A percentile compares a stretch with the other conserved stretches of the same genome.
Conservation (phyloP, 2,888 invertebrate species). For the Odontocerum albicorne region DNA sequence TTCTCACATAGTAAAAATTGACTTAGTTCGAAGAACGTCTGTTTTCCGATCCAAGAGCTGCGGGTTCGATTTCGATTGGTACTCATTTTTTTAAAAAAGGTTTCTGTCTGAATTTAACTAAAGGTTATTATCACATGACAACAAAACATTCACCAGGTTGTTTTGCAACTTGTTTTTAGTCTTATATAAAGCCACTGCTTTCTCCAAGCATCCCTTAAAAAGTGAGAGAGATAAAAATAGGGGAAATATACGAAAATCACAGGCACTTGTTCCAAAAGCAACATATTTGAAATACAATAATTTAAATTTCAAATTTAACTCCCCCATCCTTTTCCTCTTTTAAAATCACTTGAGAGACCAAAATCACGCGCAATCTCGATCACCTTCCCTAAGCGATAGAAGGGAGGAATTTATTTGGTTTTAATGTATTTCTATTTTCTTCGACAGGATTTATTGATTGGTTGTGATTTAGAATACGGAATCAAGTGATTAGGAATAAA, state of each 20-base stretch:
- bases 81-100: not conserved
- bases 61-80: not conserved
- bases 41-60: no score
- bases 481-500: no score
- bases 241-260: not conserved
- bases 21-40: no score
- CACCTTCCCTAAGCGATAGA: not conserved
- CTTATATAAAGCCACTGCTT: no score
- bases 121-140: no score
- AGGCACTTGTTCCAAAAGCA: constrained; percentile 3
- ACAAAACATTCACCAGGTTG: no score
- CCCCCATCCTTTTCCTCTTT: constrained; percentile 1
- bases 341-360: not conserved
- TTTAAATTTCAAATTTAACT: constrained; percentile 18
- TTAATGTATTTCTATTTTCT: not conserved
- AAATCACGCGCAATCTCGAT: constrained; percentile 1
- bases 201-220: no score
- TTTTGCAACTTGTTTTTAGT: no score
- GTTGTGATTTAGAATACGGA: no score
- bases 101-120: no score
- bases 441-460: not conserved
- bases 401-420: no score
- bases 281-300: constrained; percentile 9
- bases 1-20: no score
- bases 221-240: not conserved